A percentile compares a stretch with the other conserved stretches of the same genome.
Evolutionary conservation across 2,797 vertebrate species (phyloP).

Genomic region (Acanthopagrus latus): DNA sequence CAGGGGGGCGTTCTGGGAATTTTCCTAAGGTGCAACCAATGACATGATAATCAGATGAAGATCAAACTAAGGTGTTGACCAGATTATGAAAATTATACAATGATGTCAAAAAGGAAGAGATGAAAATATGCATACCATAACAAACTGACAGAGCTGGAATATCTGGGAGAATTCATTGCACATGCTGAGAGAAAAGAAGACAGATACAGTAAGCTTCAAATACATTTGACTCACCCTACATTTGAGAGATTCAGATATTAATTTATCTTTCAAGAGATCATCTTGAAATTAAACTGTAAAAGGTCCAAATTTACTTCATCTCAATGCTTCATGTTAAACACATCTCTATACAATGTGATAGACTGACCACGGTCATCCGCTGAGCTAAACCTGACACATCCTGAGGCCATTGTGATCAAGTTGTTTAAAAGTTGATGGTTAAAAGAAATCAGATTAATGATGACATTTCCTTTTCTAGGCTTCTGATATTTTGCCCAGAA

Average conservation of each 20-base stretch:
- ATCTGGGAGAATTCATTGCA: constrained; percentile 99
- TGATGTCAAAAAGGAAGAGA: background rate
- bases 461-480: background rate
- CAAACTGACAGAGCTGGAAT: constrained; percentile 98
- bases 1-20: constrained; percentile 96
- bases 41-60: constrained; percentile 31
- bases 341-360: background rate
- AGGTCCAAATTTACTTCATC: background rate
- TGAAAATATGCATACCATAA: constrained; percentile 89
- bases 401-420: background rate
- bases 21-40: constrained; percentile 86
- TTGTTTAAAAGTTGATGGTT: background rate
- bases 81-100: background rate
- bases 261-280: background rate
- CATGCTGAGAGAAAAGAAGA: constrained; percentile 87
- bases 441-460: background rate
- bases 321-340: background rate
- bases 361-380: background rate
- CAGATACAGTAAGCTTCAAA: background rate
- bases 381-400: background rate
- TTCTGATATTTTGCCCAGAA: background rate
- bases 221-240: background rate
- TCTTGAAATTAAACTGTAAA: background rate
- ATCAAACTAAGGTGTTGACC: background rate
- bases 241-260: background rate